Evolutionary conservation across 1,140 invertebrate species (phyloP).

Genomic region (Drosophila biarmipes): DNA sequence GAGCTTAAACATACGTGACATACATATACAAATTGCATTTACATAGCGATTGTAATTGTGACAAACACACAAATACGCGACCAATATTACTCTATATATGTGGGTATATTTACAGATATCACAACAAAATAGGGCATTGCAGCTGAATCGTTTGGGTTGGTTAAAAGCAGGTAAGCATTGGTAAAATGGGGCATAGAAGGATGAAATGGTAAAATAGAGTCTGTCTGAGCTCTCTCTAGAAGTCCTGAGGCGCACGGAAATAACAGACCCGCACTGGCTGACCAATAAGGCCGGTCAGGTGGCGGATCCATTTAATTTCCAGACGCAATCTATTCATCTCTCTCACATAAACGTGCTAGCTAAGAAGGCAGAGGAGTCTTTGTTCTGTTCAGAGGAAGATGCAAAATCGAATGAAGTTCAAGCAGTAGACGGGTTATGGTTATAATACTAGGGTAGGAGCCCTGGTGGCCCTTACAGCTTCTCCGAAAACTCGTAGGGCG

Average conservation of each 20-base stretch:
- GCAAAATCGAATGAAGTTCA: conserved; percentile 22
- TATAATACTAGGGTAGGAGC: conserved; percentile 6
- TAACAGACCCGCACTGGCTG: conserved; percentile 24
- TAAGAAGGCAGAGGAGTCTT: conserved; percentile 41
- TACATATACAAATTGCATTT: conserved; percentile 45
- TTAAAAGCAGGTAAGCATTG: conserved; percentile 1
- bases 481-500: conserved; percentile 52
- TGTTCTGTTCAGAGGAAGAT: conserved; percentile 39
- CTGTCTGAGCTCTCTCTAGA: conserved; percentile 42
- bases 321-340: conserved; percentile 84
- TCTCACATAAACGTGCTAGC: conserved; percentile 76
- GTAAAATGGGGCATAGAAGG: conserved; percentile 8
- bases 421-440: neutral
- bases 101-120: conserved; percentile 75
- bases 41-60: conserved; percentile 63
- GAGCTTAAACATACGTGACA: conserved; percentile 30
- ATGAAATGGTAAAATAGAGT: conserved; percentile 43
- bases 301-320: conserved; percentile 68
- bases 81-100: conserved; percentile 52
- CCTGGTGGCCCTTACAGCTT: conserved; percentile 46
- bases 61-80: conserved; percentile 59
- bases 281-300: conserved; percentile 36
- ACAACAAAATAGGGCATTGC: conserved; percentile 60
- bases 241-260: conserved; percentile 45
- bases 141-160: conserved; percentile 7